Base-by-base conservation (phyloP, 2,113 vertebrate genomes). In the Poecile atricapillus region DNA sequence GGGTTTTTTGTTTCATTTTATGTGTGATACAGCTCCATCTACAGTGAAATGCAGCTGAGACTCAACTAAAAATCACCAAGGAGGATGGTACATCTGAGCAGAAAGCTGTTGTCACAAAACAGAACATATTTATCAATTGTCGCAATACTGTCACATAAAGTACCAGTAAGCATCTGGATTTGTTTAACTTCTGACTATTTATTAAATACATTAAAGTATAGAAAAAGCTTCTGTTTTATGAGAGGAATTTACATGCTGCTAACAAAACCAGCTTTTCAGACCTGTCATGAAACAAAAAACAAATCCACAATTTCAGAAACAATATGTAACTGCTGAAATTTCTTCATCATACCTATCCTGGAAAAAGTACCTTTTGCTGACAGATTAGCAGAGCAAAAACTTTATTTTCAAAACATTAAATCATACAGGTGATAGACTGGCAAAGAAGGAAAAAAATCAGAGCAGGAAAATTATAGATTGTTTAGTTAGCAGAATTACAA, bases 11-110 rank as follows among this genome's bases (percentile, higher is more conserved):
- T 19, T 63, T 63, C 46, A 19, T 43, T 90, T 90, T 68, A 8
- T 52, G 52, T 41, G 81, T 85, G 53, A 87, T 49, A 89, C 19
- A 95, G 95, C 81, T 94, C 92, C 95, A 93, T 12, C 92, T 93
- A 87, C 73, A 91, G 83, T 49, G 65, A 94, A 91, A 95, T 43
- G 28, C 41, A 85, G 58, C n/a, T 37, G n/a, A 49, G 69, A 28
- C n/a, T 47, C 71, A 47, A 28, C n/a, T 49, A 18, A 49, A 76
- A 83, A 68, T 23, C 58, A 82, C 22, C 13, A 14, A 25, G 70
- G 47, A 76, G 49, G 33, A 84, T 6, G 23, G 15, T 37, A 11
- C 7, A 14, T 37, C 37, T 53, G 22, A 94, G 46, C 63, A 79
- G 52, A 95, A 80, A 63, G 60, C 69, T 83, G 37, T n/a, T 90